Conservation (phyloP, 2,888 invertebrate genomes). For the Cheilosia impressa region DNA sequence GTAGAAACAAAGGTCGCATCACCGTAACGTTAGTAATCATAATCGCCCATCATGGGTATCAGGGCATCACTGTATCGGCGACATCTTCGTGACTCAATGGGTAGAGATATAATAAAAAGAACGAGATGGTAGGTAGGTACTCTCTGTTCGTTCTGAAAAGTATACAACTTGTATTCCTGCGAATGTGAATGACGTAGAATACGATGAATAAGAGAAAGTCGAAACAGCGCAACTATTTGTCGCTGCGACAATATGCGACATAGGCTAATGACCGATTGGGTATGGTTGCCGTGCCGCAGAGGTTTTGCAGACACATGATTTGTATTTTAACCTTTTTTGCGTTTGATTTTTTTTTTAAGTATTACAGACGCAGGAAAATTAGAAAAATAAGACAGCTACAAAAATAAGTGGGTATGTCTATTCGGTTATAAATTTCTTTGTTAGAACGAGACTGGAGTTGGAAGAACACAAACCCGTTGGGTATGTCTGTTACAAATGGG, state of each 20-base stretch:
- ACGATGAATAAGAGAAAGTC: constrained; percentile 38
- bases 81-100: constrained; percentile 67
- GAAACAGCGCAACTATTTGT: constrained; percentile 6
- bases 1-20: constrained; percentile 50
- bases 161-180: not conserved
- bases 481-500: constrained; percentile 10
- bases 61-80: constrained; percentile 24
- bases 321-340: constrained; percentile 14
- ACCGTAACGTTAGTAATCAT: constrained; percentile 58
- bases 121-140: constrained; percentile 1
- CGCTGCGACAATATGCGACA: constrained; percentile 43
- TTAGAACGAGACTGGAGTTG: not conserved
- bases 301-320: constrained; percentile 28
- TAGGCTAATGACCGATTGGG: constrained; percentile 59
- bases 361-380: constrained; percentile 13
- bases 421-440: constrained; percentile 20
- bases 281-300: constrained; percentile 11
- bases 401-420: not conserved
- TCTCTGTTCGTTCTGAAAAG: not conserved
- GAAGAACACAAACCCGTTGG: not conserved
- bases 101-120: constrained; percentile 39
- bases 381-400: not conserved
- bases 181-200: constrained; percentile 33
- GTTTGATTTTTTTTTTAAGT: constrained; percentile 1
- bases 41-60: constrained; percentile 63